Evolutionary conservation across 1,140 invertebrate species (phyloP).

Genomic region (Drosophila saltans): DNA sequence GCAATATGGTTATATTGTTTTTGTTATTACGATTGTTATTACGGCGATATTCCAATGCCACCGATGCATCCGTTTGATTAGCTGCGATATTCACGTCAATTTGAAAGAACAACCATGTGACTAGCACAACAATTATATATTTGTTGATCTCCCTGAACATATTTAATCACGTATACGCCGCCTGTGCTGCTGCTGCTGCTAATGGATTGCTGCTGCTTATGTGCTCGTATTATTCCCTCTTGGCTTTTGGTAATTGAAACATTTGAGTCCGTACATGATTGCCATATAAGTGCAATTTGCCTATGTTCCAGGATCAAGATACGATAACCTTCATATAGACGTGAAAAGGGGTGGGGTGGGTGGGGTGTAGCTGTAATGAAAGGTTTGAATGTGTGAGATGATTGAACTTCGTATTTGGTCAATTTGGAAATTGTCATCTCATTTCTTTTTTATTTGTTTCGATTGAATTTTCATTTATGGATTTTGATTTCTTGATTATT

Average conservation of each 20-base stretch:
- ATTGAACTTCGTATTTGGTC: conserved; percentile 21
- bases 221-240: neutral
- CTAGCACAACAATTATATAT: conserved; percentile 28
- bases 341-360: neutral
- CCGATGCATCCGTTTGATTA: conserved; percentile 16
- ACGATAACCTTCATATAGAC: neutral
- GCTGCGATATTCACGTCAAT: neutral
- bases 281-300: conserved; percentile 24
- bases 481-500: conserved; percentile 5
- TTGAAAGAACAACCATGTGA: neutral
- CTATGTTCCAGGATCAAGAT: neutral
- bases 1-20: conserved; percentile 75
- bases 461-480: conserved; percentile 36
- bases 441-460: conserved; percentile 30
- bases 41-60: conserved; percentile 25
- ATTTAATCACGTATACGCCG: conserved; percentile 9
- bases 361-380: conserved; percentile 19
- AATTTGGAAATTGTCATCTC: conserved; percentile 27
- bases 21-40: conserved; percentile 55
- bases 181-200: no score
- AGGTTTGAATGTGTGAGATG: neutral
- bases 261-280: conserved; percentile 41
- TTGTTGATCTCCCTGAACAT: neutral
- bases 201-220: neutral
- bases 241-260: conserved; percentile 24